A percentile compares a stretch with the other conserved stretches of the same genome.
Conservation (phyloP, 2,113 vertebrate genomes). For the Aphyosemion australe region DNA sequence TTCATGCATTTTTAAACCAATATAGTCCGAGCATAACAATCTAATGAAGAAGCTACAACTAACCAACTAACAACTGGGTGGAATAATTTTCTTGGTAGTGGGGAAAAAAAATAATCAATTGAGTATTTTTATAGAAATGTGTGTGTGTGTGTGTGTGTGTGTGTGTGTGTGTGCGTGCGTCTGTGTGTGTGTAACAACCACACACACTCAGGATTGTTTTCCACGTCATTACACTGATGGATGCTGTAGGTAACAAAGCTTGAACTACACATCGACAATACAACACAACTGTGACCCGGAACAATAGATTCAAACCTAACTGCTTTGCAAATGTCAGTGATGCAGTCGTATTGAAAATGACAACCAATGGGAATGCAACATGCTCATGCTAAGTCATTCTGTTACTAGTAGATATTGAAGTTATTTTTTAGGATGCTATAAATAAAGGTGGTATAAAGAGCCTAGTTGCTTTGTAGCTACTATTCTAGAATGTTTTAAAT, state of each 20-base stretch:
- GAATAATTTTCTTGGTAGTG: background rate
- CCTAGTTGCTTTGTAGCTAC: background rate
- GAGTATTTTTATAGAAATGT: background rate
- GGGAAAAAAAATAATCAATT: background rate
- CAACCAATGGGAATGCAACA: background rate
- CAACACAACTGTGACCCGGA: background rate
- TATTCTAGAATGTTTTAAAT: background rate
- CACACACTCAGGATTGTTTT: background rate
- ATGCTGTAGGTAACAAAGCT: background rate
- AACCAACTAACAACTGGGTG: background rate
- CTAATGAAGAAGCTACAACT: background rate
- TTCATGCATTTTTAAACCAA: too few relatives aligned
- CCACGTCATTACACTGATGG: background rate
- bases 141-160: background rate
- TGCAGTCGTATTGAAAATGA: background rate
- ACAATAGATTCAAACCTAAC: background rate
- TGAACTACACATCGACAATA: background rate
- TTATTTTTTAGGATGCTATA: background rate
- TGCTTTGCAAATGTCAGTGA: slow-evolving; percentile 3
- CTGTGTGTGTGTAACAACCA: background rate
- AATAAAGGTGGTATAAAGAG: background rate
- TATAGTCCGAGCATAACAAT: too few relatives aligned
- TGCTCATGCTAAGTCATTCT: background rate
- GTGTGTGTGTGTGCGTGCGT: background rate
- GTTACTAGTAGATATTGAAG: slow-evolving; percentile 2